Percentiles rank a stretch among this genome's conserved stretches.
These are phyloP conservation scores for Pelobates cultripes DNA, from an alignment of 2,797 vertebrate genomes.

Conservation along the genomic window DNA sequence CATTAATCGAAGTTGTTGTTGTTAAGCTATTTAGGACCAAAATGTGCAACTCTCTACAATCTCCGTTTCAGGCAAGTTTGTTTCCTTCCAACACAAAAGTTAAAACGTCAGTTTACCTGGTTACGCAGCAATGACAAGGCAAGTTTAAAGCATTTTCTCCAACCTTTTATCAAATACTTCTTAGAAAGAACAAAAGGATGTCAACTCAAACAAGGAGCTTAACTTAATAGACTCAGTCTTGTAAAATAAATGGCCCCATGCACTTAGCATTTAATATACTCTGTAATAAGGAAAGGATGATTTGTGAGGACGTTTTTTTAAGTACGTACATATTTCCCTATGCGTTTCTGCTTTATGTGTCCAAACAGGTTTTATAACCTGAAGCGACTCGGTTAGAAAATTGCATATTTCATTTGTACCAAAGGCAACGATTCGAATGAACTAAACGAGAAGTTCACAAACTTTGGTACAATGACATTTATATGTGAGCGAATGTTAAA, in stretches of 20 bases:
- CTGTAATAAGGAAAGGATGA: neutral
- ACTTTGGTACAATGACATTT: neutral
- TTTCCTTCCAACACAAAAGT: neutral
- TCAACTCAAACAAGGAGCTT: neutral
- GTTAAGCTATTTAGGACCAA: too few species aligned
- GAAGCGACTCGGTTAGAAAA: constrained; percentile 19
- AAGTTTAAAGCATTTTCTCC: neutral
- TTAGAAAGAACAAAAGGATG: neutral
- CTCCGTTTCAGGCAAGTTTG: too few species aligned
- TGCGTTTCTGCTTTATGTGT: constrained; percentile 11
- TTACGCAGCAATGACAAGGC: neutral
- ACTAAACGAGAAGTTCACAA: neutral
- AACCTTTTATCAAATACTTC: neutral
- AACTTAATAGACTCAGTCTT: neutral
- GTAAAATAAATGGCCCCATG: neutral
- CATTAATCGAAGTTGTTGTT: too few species aligned
- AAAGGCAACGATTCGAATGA: neutral
- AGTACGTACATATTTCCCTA: neutral
- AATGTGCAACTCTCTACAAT: too few species aligned
- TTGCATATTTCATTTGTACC: neutral
- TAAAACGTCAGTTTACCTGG: neutral
- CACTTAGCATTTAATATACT: neutral
- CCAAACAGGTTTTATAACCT: constrained; percentile 45
- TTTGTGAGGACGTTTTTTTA: neutral
- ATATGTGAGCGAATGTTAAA: neutral